Percentiles rank a stretch among this genome's conserved stretches.
phyloP scores from a whole-genome alignment of 2,113 vertebrate genomes.

The Ceratotherium simum region DNA sequence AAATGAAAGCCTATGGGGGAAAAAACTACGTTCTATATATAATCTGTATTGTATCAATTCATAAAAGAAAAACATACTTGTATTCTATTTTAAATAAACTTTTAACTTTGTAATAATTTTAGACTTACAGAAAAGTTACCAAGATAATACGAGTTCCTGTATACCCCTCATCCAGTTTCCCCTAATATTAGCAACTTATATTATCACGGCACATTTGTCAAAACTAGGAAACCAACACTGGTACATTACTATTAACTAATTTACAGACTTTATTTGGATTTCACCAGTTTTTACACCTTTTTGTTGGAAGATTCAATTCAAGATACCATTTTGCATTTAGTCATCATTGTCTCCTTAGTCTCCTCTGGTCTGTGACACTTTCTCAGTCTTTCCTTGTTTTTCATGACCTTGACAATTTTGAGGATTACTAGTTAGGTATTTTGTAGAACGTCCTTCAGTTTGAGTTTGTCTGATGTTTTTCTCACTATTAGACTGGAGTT shows the following conservation, averaged over 20 bases:
- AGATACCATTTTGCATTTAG: background rate
- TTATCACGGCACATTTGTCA: background rate
- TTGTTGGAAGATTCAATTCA: conserved; percentile 8
- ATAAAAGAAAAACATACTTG: conserved; percentile 43
- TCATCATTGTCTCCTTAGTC: background rate
- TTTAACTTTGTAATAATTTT: conserved; percentile 41
- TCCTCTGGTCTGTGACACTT: background rate
- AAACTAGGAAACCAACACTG: conserved; percentile 13
- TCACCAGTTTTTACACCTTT: conserved; percentile 48
- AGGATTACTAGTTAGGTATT: background rate
- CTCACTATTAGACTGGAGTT: background rate
- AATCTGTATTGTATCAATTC: background rate
- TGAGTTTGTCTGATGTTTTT: conserved; percentile 44
- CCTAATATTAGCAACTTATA: conserved; percentile 20
- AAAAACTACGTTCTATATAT: background rate
- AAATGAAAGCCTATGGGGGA: background rate
- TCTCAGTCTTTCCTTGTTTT: conserved; percentile 6
- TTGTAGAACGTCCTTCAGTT: conserved; percentile 1
- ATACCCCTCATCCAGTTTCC: background rate
- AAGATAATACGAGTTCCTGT: background rate
- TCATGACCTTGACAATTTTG: conserved; percentile 9
- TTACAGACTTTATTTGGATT: conserved; percentile 12
- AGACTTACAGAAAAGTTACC: conserved; percentile 11
- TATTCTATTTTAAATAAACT: conserved; percentile 30
- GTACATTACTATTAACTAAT: conserved; percentile 14